Conservation (phyloP, 2,797 vertebrate genomes). For the Siniperca undulata region DNA sequence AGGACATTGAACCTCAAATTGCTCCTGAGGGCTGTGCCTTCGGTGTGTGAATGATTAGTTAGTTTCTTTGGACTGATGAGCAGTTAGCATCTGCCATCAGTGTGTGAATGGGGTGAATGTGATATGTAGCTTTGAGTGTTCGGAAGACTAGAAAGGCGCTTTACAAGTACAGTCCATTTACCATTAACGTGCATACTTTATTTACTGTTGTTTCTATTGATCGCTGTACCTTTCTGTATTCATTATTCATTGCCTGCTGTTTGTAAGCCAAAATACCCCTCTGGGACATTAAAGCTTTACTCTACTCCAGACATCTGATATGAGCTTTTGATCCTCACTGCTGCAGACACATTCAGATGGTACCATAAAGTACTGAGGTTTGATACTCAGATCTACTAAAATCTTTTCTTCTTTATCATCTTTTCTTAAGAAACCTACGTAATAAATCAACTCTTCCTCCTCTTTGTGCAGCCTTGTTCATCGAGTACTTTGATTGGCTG, state of each 20-base stretch:
- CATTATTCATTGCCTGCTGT: slow-evolving; percentile 24
- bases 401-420: not conserved
- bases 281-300: not conserved
- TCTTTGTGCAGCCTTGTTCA: not conserved
- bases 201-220: not conserved
- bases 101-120: too few species aligned
- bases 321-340: not conserved
- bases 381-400: not conserved
- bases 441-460: not conserved
- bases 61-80: too few species aligned
- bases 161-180: too few species aligned
- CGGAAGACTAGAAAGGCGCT: too few species aligned
- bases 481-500: not conserved
- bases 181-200: not conserved
- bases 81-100: too few species aligned
- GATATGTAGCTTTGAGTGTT: too few species aligned
- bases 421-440: not conserved
- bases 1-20: too few species aligned
- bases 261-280: not conserved
- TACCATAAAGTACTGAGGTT: not conserved
- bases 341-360: not conserved
- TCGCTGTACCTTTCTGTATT: not conserved
- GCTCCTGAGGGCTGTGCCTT: too few species aligned
- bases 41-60: too few species aligned
- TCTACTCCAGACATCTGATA: not conserved